phyloP scores from a whole-genome alignment of 1,140 invertebrate species.

The Chrysomallon squamiferum region DNA sequence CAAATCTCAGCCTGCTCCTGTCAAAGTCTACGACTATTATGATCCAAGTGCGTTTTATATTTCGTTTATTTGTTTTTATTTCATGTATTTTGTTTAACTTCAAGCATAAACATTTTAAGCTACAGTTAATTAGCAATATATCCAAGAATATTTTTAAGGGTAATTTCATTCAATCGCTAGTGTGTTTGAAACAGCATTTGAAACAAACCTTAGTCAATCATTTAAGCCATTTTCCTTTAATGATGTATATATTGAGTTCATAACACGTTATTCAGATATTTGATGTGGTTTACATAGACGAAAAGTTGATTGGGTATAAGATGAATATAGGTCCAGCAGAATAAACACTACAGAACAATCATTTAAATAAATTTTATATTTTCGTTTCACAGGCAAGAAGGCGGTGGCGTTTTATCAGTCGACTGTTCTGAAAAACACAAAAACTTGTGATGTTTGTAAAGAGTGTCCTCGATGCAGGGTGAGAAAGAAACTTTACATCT shows the following conservation, averaged over 20 bases:
- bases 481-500: too few relatives aligned
- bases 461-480: slow-evolving; percentile 29
- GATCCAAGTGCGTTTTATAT: slow-evolving; percentile 75
- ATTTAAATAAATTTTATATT: not conserved
- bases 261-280: not conserved
- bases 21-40: slow-evolving; percentile 92
- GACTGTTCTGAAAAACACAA: slow-evolving; percentile 27
- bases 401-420: slow-evolving; percentile 41
- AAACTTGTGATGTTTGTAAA: slow-evolving; percentile 37
- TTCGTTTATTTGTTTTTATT: not conserved
- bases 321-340: too few relatives aligned
- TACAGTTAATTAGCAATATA: not conserved
- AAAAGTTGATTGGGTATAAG: not conserved
- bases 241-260: not conserved
- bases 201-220: not conserved
- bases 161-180: too few relatives aligned
- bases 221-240: not conserved
- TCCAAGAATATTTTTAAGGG: not conserved
- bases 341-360: not conserved
- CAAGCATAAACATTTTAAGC: not conserved
- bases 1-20: slow-evolving; percentile 83
- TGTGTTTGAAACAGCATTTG: too few relatives aligned
- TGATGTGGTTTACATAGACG: not conserved
- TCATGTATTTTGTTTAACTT: not conserved
- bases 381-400: slow-evolving; percentile 35